These are phyloP conservation scores for Albula goreensis DNA, from an alignment of 2,113 vertebrate species.

Conservation along the genomic window DNA sequence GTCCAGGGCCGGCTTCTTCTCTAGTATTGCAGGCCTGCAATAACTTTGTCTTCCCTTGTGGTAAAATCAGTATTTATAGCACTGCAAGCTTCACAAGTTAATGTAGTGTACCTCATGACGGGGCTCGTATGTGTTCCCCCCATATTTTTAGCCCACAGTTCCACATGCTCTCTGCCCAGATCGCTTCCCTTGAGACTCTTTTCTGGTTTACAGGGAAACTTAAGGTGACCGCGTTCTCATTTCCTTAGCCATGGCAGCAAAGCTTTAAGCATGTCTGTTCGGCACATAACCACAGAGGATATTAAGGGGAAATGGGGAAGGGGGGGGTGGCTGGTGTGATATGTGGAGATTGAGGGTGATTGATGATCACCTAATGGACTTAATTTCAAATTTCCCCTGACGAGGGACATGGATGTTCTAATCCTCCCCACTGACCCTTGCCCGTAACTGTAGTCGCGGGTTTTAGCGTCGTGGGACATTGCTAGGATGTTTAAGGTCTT, in stretches of 20 bases:
- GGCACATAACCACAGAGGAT: not conserved
- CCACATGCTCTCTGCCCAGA: slow-evolving; percentile 11
- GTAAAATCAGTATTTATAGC: slow-evolving; percentile 47
- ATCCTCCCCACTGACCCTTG: slow-evolving; percentile 19
- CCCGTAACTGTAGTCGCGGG: slow-evolving; percentile 22
- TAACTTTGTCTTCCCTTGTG: slow-evolving; percentile 29
- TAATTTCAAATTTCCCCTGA: not conserved
- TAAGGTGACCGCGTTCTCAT: slow-evolving; percentile 7
- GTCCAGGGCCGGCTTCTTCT: not conserved
- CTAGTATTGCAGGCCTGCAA: slow-evolving; percentile 8
- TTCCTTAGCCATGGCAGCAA: slow-evolving; percentile 2
- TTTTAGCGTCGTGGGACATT: slow-evolving; percentile 22
- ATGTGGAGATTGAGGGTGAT: not conserved
- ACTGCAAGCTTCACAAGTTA: slow-evolving; percentile 31
- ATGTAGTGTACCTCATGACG: slow-evolving; percentile 38
- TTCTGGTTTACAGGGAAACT: slow-evolving; percentile 34
- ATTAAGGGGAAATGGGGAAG: not conserved
- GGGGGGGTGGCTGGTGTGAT: not conserved
- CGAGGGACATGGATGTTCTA: slow-evolving; percentile 7
- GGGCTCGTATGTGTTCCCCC: slow-evolving; percentile 14
- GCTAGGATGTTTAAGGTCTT: slow-evolving; percentile 37
- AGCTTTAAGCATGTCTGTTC: not conserved
- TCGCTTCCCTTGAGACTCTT: slow-evolving; percentile 22
- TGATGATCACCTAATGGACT: not conserved
- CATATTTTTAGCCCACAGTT: slow-evolving; percentile 44